Evolutionary conservation across 53 echinoderm and acorn worm genomes (phyloP).

Genomic region (Paracentrotus lividus): DNA sequence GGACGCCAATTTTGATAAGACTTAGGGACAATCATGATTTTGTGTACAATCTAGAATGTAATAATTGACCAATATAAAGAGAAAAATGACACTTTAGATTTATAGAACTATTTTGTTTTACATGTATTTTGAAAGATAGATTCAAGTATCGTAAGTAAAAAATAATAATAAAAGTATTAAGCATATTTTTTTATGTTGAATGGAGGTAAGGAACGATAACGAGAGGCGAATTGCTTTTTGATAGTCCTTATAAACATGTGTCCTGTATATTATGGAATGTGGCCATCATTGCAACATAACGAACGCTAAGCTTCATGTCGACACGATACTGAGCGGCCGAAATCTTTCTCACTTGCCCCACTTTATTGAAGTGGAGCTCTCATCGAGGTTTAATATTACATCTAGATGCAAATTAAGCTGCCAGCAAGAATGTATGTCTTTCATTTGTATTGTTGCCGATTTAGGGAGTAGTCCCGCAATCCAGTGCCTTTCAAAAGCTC

Average conservation of each 20-base stretch:
- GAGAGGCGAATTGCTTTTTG: not conserved
- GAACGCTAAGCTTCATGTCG: not conserved
- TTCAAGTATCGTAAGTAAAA: not conserved
- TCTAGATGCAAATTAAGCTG: slow-evolving; percentile 49
- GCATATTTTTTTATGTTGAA: not conserved
- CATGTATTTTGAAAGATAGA: not conserved
- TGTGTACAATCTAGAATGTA: too few relatives aligned
- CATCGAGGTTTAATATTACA: slow-evolving; percentile 51
- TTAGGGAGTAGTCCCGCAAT: not conserved
- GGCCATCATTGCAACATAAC: not conserved
- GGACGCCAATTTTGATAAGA: too few relatives aligned
- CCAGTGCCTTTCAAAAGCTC: not conserved
- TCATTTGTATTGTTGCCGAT: not conserved
- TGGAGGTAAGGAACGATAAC: not conserved
- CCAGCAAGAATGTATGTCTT: slow-evolving; percentile 31
- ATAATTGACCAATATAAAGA: too few relatives aligned
- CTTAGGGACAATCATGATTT: too few relatives aligned
- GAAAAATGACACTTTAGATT: too few relatives aligned
- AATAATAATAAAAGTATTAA: not conserved
- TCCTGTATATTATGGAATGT: not conserved
- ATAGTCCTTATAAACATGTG: not conserved
- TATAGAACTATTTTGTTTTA: too few relatives aligned
- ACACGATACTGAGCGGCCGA: not conserved
- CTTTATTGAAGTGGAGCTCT: slow-evolving; percentile 27
- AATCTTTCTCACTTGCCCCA: not conserved